phyloP scores from a whole-genome alignment of 2,888 invertebrate genomes.

The Noctuana brunneofusca region DNA sequence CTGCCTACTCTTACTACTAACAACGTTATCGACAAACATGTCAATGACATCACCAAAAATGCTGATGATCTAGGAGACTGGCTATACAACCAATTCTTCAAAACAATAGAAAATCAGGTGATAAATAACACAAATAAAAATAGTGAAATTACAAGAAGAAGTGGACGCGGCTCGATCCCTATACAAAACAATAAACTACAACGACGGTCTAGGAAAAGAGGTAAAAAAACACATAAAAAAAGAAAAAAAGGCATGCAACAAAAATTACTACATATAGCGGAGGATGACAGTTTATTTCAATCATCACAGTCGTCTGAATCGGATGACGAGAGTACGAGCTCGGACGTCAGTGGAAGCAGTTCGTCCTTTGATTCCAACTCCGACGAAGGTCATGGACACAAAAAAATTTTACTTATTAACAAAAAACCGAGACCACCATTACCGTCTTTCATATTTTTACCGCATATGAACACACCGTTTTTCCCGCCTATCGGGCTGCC shows the following conservation, averaged over 20 bases:
- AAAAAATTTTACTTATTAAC: slow-evolving; percentile 65
- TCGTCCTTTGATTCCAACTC: slow-evolving; percentile 36
- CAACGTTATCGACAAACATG: slow-evolving; percentile 49
- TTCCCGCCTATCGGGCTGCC: slow-evolving; percentile 71
- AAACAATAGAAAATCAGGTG: slow-evolving; percentile 73
- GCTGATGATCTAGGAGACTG: slow-evolving; percentile 71
- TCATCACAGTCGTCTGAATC: slow-evolving; percentile 45
- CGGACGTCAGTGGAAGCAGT: slow-evolving; percentile 39
- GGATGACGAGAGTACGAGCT: slow-evolving; percentile 42
- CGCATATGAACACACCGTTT: slow-evolving; percentile 66
- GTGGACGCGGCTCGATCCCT: slow-evolving; percentile 41
- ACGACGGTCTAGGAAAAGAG: slow-evolving; percentile 40
- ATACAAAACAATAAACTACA: slow-evolving; percentile 35
- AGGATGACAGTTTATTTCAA: slow-evolving; percentile 70
- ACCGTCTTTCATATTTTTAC: slow-evolving; percentile 73
- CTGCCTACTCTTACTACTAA: slow-evolving; percentile 44
- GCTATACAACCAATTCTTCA: slow-evolving; percentile 76
- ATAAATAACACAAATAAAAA: slow-evolving; percentile 61
- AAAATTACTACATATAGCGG: slow-evolving; percentile 65
- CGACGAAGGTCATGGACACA: slow-evolving; percentile 61
- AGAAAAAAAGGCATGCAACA: slow-evolving; percentile 50
- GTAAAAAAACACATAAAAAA: slow-evolving; percentile 47
- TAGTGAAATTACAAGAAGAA: slow-evolving; percentile 55
- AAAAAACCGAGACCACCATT: slow-evolving; percentile 65
- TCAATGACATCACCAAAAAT: slow-evolving; percentile 59